phyloP scores from a whole-genome alignment of 2,888 invertebrate genomes.

The Meganola albula region DNA sequence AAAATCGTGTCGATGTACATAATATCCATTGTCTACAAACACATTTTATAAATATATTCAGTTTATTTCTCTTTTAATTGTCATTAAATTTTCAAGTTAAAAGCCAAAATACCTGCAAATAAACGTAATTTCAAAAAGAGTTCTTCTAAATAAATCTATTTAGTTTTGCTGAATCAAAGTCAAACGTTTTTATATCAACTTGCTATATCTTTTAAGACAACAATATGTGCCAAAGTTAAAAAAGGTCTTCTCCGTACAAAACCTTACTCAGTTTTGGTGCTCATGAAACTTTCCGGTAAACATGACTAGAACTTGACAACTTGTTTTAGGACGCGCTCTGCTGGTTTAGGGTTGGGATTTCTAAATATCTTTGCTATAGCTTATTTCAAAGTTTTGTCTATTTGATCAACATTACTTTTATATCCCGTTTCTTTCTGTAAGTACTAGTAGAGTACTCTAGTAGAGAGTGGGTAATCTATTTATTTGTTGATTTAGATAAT shows the following conservation, averaged over 20 bases:
- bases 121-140: no score
- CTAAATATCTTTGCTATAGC: conserved; percentile 5
- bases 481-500: no score
- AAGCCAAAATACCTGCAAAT: no score
- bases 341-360: conserved; percentile 9
- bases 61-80: no score
- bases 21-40: no score
- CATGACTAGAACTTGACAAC: conserved; percentile 25
- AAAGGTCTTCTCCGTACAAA: conserved; percentile 28
- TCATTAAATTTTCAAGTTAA: no score
- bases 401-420: conserved; percentile 45
- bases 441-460: no score
- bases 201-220: conserved; percentile 28
- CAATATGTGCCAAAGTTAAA: conserved; percentile 30
- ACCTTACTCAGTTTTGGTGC: conserved; percentile 27
- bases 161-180: conserved; percentile 24
- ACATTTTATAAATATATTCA: no score
- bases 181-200: conserved; percentile 33
- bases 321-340: conserved; percentile 27
- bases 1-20: conserved; percentile 24
- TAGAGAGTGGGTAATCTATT: no score
- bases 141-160: no score
- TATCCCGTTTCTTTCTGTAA: no score
- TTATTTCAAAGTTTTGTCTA: no score
- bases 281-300: conserved; percentile 28